Evolutionary conservation across 2,113 vertebrate genomes (phyloP), one percentile per base, ranked within the genome.

Genomic region (Isichthys henryi): DNA sequence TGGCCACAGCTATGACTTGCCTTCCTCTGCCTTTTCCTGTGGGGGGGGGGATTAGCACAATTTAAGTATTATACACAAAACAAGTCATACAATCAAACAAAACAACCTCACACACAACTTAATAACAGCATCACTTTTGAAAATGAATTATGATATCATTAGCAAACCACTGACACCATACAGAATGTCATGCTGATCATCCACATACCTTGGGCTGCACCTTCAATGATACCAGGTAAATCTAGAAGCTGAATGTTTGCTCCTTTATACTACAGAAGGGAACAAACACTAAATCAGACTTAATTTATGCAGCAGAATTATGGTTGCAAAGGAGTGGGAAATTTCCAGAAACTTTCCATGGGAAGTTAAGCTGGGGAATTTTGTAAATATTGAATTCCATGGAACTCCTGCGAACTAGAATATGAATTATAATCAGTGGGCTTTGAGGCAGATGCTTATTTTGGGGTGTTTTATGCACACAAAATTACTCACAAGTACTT

Each of bases 201-300:
- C 89, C 89, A 89, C 13, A 89, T 86, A 99, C 98, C 98, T 97
- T 99, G 98, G 9, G 98, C 96, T 48, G 98, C 98, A 86, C 98
- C 98, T 95, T 99, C 98, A 2, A 99, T 99, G 94, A 99, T 99
- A 92, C 98, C 98, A 39, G 98, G 98, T 88, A 99, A 96, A 96
- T 99, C 98, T 80, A 99, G 93, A 90, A 99, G 95, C 93, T 99
- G 98, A 92, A 99, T 99, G 91, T 99, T 99, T 91, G 98, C 98
- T 43, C 98, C 98, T 97, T 99, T 99, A 92, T 99, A 99, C 98
- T 99, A 92, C 91, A 94, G 46, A 92, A 92, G 70, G 62, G 56
- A 31, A 19, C 8, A 82, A 23, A 39, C 4, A 50, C 43, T 7
- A 66, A 80, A 62, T 43, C 19, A 89, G 1, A 70, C 9, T 10